phyloP scores from a whole-genome alignment of 1,140 invertebrate species.

The Papilio aristodemus region DNA sequence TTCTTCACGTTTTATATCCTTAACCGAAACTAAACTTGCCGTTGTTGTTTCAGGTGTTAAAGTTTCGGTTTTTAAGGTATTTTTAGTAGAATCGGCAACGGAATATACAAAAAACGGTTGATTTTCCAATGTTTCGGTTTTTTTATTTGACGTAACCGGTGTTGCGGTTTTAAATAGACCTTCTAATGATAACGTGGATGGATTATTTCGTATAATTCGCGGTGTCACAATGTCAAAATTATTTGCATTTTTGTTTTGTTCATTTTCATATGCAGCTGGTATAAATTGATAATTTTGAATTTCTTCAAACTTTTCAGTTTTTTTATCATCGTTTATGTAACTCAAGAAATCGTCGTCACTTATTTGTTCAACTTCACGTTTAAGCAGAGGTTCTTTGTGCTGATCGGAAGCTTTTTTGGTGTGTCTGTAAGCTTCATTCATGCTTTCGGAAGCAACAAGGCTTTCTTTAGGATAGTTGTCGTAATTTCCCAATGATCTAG shows the following conservation, averaged over 20 bases:
- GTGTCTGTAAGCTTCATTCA: constrained; percentile 77
- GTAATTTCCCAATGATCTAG: constrained; percentile 69
- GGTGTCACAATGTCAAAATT: constrained; percentile 66
- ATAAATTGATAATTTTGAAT: constrained; percentile 59
- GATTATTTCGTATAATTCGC: constrained; percentile 71
- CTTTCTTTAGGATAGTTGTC: constrained; percentile 73
- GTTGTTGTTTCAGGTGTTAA: constrained; percentile 54
- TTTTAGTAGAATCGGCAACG: constrained; percentile 53
- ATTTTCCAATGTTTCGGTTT: constrained; percentile 48
- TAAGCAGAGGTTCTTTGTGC: constrained; percentile 34
- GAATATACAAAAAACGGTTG: constrained; percentile 78
- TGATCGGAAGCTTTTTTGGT: constrained; percentile 55
- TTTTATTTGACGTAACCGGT: constrained; percentile 52
- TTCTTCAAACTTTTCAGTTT: constrained; percentile 50
- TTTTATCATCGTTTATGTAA: constrained; percentile 70
- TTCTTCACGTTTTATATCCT: constrained; percentile 59
- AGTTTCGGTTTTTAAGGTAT: constrained; percentile 62
- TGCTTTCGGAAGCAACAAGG: constrained; percentile 76
- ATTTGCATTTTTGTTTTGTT: constrained; percentile 56
- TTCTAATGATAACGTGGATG: constrained; percentile 84
- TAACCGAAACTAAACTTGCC: constrained; percentile 62
- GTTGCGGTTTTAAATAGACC: constrained; percentile 82
- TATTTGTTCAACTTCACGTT: constrained; percentile 53
- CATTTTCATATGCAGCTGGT: constrained; percentile 75
- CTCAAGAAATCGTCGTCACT: constrained; percentile 63